Base-by-base conservation (phyloP, 1,140 invertebrate species). In the Stenopsyche tienmushanensis region DNA sequence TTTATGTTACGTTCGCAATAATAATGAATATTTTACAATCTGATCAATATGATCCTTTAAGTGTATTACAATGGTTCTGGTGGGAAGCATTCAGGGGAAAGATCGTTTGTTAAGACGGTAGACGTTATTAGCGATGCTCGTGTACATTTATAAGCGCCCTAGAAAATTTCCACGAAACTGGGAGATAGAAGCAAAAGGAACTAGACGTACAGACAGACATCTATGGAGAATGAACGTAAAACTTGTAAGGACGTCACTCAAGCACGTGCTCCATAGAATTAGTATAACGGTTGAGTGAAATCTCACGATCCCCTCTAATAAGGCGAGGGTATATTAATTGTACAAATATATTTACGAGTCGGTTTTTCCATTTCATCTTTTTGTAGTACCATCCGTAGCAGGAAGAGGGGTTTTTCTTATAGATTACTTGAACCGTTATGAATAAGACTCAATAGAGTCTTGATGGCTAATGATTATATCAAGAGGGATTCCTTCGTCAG, bases 381-480 rank as follows among this genome's bases (percentile, higher is more conserved):
- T 53, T 64, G 62, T 64, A 64, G 62, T 64, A 49, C 39, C 62
- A 55, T 54, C 50, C 34, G 5, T 15, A 25, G 20, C 24, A 39
- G 58, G 58, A 60, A 58, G 29, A 49, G 34, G 21, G 29, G 52
- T 53, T 62, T 52, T 63, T 34, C 62, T 64, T 44, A 44, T 17
- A 39, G 64, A 58, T 65, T 57, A 58, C 47, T 65, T 58, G 64
- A 65, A 65, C 23, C 64, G 64, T 65, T 20, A 65, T 57, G 64
- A 58, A 65, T 59, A 58, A 59, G 39, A 24, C 20, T 25, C 8
- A 20, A 52, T 15, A 17, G 25, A 23, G 21, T 20, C 29, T 25
- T 34, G 39, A 64, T 24, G 39, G 62, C 52, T 64, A 64, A 64
- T 64, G 50, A 64, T 64, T 64, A 64, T 54, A 41, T 64, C 44